Evolutionary conservation across 2,113 vertebrate species (phyloP).

Genomic region (Aleadryas rufinucha): DNA sequence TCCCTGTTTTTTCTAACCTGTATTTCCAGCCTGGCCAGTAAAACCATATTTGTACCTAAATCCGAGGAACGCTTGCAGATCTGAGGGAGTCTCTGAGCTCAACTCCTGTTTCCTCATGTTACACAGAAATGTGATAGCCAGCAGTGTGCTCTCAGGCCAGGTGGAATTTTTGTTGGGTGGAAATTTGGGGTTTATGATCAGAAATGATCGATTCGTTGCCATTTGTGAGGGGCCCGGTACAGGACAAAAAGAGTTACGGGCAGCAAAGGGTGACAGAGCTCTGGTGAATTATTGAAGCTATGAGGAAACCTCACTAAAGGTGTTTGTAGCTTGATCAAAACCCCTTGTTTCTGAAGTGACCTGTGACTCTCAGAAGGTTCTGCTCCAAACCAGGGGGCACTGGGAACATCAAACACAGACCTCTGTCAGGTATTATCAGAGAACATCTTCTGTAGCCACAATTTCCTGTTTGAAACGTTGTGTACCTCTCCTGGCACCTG

Average conservation of each 20-base stretch:
- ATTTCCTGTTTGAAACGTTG: background rate
- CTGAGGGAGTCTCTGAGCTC: background rate
- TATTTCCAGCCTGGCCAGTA: background rate
- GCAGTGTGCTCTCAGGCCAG: background rate
- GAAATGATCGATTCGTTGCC: background rate
- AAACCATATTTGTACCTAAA: background rate
- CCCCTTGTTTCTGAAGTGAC: background rate
- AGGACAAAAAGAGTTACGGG: background rate
- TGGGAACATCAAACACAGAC: background rate
- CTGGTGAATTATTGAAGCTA: background rate
- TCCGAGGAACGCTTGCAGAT: background rate
- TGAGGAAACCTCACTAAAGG: background rate
- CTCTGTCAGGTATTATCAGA: background rate
- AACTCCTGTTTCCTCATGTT: fast-evolving
- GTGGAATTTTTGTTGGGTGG: background rate
- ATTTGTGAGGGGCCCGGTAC: background rate
- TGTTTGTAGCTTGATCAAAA: background rate
- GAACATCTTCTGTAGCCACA: background rate
- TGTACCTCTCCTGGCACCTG: background rate
- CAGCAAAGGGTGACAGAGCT: background rate
- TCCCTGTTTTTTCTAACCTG: background rate
- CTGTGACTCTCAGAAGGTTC: background rate
- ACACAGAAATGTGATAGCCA: background rate
- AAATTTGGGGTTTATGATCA: no score
- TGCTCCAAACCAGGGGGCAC: background rate